These are phyloP conservation scores for Pachyuromys duprasi DNA, from an alignment of 2,797 vertebrate species.

Conservation along the genomic window DNA sequence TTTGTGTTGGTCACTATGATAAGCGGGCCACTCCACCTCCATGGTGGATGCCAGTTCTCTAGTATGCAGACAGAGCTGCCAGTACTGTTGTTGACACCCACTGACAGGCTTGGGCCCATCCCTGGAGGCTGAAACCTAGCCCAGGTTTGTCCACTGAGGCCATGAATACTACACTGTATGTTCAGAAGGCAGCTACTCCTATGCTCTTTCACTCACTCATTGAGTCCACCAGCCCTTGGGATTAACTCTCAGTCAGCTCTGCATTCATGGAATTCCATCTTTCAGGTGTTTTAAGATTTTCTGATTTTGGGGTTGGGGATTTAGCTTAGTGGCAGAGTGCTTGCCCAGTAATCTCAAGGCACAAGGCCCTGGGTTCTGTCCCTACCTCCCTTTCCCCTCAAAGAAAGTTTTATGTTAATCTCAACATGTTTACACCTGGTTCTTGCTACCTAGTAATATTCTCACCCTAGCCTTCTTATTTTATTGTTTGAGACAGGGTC, in stretches of 20 bases:
- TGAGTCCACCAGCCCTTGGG: slow-evolving; percentile 79
- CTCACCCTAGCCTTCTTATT: slow-evolving; percentile 56
- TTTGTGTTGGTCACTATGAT: slow-evolving; percentile 58
- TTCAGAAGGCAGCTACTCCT: slow-evolving; percentile 76
- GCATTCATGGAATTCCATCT: slow-evolving; percentile 80
- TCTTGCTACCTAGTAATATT: slow-evolving; percentile 88
- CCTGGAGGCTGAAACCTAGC: slow-evolving; percentile 77
- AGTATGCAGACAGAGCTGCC: slow-evolving; percentile 75
- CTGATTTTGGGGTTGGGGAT: slow-evolving; percentile 59
- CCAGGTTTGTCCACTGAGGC: slow-evolving; percentile 80
- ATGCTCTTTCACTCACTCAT: slow-evolving; percentile 72
- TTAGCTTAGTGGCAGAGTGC: not conserved
- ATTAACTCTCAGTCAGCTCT: slow-evolving; percentile 81
- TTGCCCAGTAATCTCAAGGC: not conserved
- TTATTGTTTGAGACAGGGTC: no score
- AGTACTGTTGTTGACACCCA: slow-evolving; percentile 72
- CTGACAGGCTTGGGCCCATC: slow-evolving; percentile 55
- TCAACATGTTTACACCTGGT: slow-evolving; percentile 85
- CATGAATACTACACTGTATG: slow-evolving; percentile 78
- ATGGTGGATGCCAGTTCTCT: slow-evolving; percentile 77
- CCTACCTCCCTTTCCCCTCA: no score
- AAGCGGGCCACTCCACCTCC: slow-evolving; percentile 54
- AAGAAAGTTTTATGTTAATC: slow-evolving; percentile 71
- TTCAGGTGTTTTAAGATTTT: slow-evolving; percentile 83
- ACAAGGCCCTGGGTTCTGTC: not conserved